Base-by-base conservation (phyloP, 2,888 invertebrate species). In the Phortica okadai region DNA sequence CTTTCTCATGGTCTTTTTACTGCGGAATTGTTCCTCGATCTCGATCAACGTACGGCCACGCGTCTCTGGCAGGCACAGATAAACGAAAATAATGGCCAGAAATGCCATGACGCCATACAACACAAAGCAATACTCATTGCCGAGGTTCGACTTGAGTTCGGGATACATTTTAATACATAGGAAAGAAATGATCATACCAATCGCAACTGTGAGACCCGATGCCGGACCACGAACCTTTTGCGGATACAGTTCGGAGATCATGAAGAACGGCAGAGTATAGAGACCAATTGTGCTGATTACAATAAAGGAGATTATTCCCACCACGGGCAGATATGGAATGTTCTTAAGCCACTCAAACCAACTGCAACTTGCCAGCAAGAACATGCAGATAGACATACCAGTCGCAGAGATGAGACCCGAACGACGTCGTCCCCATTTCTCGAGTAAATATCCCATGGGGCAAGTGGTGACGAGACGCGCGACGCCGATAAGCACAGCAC, bases 181-280 rank as follows among this genome's bases (percentile, higher is more conserved):
- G 84, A 95, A 95, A 79, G 94, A 94, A 1, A 94, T 92, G 6
- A 93, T 86, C 84, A 94, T 95, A 0, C 94, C 93, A 45, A 94
- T 93, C n/a, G 94, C 93, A 0, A 94, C 93, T 73, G 94, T 93
- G 10, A 95, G 92, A 0, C 95, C 95, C 0, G 95, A 94, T 0
- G 95, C 95, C 0, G 94, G 86, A 0, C 95, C 95, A 50, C 95
- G 92, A 0, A 93, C 92, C 76, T 92, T 92, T 1, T 93, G 92
- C 0, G 95, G 93, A 84, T 95, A 95, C 0, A 96, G 92, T 90
- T 96, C 96, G 0, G 95, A 95, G 81, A 95, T 94, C 93, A 96
- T 94, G 45, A 95, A 94, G 94, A 95, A 96, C 0, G 95, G 95
- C 73, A 96, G 86, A 0, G 95, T 95, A 11, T 94, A 91, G 2